phyloP scores from a whole-genome alignment of 2,113 vertebrate species.

The Embiotoca jacksoni region DNA sequence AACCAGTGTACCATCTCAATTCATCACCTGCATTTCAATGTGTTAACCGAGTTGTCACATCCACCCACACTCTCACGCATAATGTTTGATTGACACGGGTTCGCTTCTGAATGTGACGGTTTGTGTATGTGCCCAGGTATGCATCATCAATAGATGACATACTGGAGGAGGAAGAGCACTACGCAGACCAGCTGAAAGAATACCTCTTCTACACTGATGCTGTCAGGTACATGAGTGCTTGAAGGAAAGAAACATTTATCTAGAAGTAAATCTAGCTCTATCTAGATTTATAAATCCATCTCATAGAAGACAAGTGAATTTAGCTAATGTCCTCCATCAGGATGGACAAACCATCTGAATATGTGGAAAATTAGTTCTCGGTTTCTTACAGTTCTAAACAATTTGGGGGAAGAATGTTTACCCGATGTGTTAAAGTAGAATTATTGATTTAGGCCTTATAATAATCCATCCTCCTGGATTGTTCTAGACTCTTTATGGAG shows the following conservation, averaged over 20 bases:
- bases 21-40: neutral
- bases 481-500: no score
- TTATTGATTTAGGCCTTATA: no score
- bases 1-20: neutral
- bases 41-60: neutral
- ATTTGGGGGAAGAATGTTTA: no score
- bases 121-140: conserved; percentile 80
- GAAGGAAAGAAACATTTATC: neutral
- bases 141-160: conserved; percentile 96
- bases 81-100: neutral
- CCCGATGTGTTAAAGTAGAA: no score
- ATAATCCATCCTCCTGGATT: no score
- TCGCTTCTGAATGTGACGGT: conserved; percentile 3
- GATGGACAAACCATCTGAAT: no score
- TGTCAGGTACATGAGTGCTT: conserved; percentile 81
- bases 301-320: no score
- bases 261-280: no score
- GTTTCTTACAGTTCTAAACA: no score
- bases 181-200: conserved; percentile 95
- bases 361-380: no score
- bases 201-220: conserved; percentile 95
- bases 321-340: no score
- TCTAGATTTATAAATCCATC: no score
- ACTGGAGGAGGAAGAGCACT: conserved; percentile 95
- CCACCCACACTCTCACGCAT: neutral